Evolutionary conservation across 2,113 vertebrate species (phyloP), one percentile per base, ranked within the genome.

Genomic region (Seriola aureovittata): DNA sequence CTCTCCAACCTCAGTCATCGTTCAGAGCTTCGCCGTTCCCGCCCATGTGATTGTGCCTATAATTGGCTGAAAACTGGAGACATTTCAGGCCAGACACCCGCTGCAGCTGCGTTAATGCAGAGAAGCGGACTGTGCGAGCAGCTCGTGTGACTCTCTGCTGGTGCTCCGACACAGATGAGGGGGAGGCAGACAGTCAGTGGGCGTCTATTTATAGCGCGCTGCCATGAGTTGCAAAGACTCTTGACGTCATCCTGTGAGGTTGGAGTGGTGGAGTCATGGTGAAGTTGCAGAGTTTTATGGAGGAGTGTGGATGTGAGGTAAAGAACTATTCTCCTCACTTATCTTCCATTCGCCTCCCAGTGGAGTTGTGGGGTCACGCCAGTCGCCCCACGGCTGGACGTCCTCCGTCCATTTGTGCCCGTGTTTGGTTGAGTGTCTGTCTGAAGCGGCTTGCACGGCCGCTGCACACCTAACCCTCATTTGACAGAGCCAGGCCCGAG

Each of bases 131-230:
- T 40, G 58, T 54, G 80, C 50, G 87, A 80, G 80, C 63, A 63
- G 64, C 70, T 60, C n/a, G 52, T 64, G 36, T 60, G 86, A 74
- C 70, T 71, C 80, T 60, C 42, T 13, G 72, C 82, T 80, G 80
- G 54, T 75, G 87, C 84, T 38, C 74, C 25, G 81, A 71, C 90
- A 63, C 79, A 87, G 85, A 90, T 85, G 80, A 79, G 90, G 70
- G 44, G 87, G 78, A 60, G 74, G 81, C 79, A 76, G 76, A 75
- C 84, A 76, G 80, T 71, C 84, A 71, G 85, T 40, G 8, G 78
- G 69, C 17, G 58, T 38, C 78, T 90, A 91, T 92, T 86, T 85
- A 86, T 91, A 91, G 84, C 78, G 1, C 19, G 13, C 12, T 65
- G 70, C 72, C 80, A 80, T 19, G 60, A 81, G 87, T 71, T 36